Evolutionary conservation across 2,113 vertebrate species (phyloP).

Genomic region (Orientallactaga bullata): DNA sequence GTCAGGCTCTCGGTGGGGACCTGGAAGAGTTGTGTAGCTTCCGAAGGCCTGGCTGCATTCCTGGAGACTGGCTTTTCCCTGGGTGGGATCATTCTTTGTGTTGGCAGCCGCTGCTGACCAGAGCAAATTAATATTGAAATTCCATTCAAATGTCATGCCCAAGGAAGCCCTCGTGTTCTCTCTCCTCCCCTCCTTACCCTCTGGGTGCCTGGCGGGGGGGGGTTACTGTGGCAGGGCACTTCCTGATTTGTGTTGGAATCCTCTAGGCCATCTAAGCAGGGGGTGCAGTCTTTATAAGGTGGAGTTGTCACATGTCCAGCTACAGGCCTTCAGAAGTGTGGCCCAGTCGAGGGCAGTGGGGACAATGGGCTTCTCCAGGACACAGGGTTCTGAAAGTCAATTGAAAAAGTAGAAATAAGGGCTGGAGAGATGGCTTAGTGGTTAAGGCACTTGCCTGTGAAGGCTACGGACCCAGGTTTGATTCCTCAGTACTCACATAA

Average conservation of each 20-base stretch:
- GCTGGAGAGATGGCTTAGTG: too few species aligned
- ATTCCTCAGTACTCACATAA: too few species aligned
- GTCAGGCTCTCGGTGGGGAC: slow-evolving; percentile 58
- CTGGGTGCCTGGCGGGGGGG: neutral
- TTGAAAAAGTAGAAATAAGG: too few species aligned
- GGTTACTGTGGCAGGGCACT: accelerated
- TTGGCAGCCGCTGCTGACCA: slow-evolving; percentile 11
- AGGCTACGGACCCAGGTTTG: too few species aligned
- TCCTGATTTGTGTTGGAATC: neutral
- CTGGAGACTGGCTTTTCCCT: slow-evolving; percentile 53
- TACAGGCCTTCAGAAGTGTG: neutral
- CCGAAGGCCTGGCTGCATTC: slow-evolving; percentile 70
- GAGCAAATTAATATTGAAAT: neutral
- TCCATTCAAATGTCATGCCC: neutral
- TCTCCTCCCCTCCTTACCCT: neutral
- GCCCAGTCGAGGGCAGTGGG: neutral
- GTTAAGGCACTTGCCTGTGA: too few species aligned
- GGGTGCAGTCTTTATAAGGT: neutral
- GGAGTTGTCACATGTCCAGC: neutral
- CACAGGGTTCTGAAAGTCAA: neutral
- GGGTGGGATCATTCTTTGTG: slow-evolving; percentile 65
- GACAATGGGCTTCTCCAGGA: accelerated
- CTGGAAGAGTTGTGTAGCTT: slow-evolving; percentile 63
- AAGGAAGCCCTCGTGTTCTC: neutral
- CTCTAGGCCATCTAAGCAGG: neutral